Evolutionary conservation across 1,140 invertebrate genomes (phyloP).

Genomic region (Saccostrea cuccullata): DNA sequence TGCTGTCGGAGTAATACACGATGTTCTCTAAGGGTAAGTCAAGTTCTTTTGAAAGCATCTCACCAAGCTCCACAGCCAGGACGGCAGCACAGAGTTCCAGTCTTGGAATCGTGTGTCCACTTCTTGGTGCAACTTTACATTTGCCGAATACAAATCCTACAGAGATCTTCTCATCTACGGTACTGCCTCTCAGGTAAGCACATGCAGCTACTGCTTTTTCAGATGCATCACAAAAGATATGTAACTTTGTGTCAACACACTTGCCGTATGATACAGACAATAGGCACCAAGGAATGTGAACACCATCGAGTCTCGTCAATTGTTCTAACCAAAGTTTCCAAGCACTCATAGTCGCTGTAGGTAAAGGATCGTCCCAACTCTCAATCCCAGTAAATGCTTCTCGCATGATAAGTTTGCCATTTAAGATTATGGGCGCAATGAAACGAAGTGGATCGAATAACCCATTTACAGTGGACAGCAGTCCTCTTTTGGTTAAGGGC

Average conservation of each 20-base stretch:
- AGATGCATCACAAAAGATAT: constrained; percentile 55
- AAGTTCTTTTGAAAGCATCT: too few relatives aligned
- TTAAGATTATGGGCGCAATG: too few relatives aligned
- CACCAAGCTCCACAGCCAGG: too few relatives aligned
- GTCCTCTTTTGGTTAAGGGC: too few relatives aligned
- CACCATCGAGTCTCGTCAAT: neutral
- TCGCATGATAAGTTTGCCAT: too few relatives aligned
- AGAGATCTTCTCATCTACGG: neutral
- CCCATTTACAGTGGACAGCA: too few relatives aligned
- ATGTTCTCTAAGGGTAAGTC: too few relatives aligned
- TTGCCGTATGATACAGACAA: constrained; percentile 54
- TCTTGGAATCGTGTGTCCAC: too few relatives aligned
- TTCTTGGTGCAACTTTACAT: too few relatives aligned
- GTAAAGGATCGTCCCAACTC: constrained; percentile 52
- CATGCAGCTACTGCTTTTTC: constrained; percentile 50
- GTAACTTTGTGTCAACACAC: constrained; percentile 28
- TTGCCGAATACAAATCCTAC: constrained; percentile 40
- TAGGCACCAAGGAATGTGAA: constrained; percentile 34
- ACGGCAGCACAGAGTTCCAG: too few relatives aligned
- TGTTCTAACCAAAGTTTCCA: constrained; percentile 53
- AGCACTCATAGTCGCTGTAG: constrained; percentile 13
- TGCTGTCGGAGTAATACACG: too few relatives aligned
- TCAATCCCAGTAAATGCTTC: constrained; percentile 39
- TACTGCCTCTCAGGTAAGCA: constrained; percentile 29
- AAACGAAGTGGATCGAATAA: too few relatives aligned